These are phyloP conservation scores for Erannis defoliaria DNA, from an alignment of 2,888 invertebrate species.

Conservation along the genomic window DNA sequence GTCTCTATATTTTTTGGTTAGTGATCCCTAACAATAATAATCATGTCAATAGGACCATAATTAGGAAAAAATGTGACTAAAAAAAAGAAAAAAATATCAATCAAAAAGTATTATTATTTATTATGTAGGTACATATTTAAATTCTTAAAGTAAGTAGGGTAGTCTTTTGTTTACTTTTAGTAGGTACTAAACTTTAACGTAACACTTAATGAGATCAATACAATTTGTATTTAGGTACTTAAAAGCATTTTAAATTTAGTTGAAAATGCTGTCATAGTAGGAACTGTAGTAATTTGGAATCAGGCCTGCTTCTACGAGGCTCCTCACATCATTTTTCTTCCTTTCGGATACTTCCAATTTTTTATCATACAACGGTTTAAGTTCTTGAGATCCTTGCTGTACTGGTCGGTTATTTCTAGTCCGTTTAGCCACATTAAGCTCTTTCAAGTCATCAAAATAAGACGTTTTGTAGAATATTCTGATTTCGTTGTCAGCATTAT, in stretches of 20 bases:
- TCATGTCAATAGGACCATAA: no score
- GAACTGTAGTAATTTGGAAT: conserved; percentile 6
- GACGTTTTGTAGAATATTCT: conserved; percentile 11
- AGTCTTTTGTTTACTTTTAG: not conserved
- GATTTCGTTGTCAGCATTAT: conserved; percentile 2
- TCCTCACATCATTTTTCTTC: not conserved
- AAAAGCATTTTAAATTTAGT: conserved; percentile 2
- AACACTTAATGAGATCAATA: conserved; percentile 2
- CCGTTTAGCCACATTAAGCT: conserved; percentile 5
- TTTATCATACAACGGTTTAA: conserved; percentile 1
- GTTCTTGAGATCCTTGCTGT: not conserved
- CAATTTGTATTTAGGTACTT: not conserved
- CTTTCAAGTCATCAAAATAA: conserved; percentile 9
- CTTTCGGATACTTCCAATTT: conserved; percentile 2
- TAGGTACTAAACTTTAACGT: not conserved
- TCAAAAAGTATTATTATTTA: not conserved
- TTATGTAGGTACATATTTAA: not conserved
- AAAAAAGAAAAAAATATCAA: no score
- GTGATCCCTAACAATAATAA: no score
- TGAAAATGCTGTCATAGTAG: conserved; percentile 5
- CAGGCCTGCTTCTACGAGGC: conserved; percentile 6
- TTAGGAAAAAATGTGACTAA: no score
- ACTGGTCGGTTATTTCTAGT: not conserved
- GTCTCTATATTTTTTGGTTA: no score
- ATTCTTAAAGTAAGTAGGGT: not conserved